Conservation (phyloP, 2,888 invertebrate genomes). For the Lepidochitona cinerea region DNA sequence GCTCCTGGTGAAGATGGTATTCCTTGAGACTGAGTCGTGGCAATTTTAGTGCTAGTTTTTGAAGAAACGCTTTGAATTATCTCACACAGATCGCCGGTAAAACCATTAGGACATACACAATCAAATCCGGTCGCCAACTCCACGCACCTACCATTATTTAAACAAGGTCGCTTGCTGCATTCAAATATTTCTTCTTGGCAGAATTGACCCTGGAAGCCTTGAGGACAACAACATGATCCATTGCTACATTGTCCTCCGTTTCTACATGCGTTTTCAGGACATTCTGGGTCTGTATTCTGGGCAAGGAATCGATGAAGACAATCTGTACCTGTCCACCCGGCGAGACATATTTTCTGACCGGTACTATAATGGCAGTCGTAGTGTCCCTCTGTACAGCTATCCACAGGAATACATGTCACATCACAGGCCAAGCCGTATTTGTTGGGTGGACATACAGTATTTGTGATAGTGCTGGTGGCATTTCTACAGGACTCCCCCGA, state of each 20-base stretch:
- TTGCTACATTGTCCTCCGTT: constrained; percentile 24
- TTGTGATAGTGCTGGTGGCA: background rate
- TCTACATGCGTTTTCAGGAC: constrained; percentile 17
- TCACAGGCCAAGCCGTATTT: constrained; percentile 26
- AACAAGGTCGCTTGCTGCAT: constrained; percentile 9
- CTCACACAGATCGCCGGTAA: constrained; percentile 14
- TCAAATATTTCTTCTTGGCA: background rate
- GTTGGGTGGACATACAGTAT: constrained; percentile 13
- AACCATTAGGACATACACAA: background rate
- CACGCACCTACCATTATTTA: constrained; percentile 32
- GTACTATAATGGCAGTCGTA: constrained; percentile 30
- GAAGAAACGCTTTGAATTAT: background rate
- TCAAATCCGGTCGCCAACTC: constrained; percentile 5
- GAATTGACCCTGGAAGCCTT: background rate
- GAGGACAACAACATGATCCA: constrained; percentile 26
- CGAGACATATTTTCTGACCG: constrained; percentile 15
- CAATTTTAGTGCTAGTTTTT: background rate
- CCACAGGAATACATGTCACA: constrained; percentile 19
- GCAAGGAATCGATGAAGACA: constrained; percentile 14
- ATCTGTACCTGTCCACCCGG: constrained; percentile 26
- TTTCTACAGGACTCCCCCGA: constrained; percentile 26
- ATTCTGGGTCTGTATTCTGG: constrained; percentile 19
- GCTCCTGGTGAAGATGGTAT: too few species aligned
- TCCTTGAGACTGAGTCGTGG: too few species aligned
- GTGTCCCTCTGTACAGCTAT: constrained; percentile 26